These are phyloP conservation scores for Eublepharis macularius DNA, from an alignment of 2,113 vertebrate genomes.

Conservation along the genomic window DNA sequence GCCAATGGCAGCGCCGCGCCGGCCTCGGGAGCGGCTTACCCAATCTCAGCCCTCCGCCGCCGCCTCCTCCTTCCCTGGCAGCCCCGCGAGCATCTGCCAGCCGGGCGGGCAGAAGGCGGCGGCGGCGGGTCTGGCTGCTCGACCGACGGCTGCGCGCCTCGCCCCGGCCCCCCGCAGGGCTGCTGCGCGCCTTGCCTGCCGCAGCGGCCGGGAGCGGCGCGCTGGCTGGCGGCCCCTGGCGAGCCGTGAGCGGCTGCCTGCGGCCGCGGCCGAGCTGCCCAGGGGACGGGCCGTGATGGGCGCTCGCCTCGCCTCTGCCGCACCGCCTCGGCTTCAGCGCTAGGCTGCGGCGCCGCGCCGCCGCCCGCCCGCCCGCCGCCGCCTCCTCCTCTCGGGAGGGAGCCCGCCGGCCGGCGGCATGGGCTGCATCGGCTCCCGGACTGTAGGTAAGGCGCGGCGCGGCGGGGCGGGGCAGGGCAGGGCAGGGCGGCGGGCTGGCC, in stretches of 20 bases:
- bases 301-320: conserved; percentile 13
- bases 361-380: conserved; percentile 18
- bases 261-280: conserved; percentile 47
- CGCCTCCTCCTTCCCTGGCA: background rate
- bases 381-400: conserved; percentile 44
- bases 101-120: background rate
- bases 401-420: conserved; percentile 67
- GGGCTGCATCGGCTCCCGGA: conserved; percentile 83
- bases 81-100: conserved; percentile 1
- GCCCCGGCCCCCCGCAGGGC: background rate
- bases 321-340: background rate
- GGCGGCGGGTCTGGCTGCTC: conserved; percentile 3
- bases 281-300: conserved; percentile 57
- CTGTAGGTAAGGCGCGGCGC: conserved; percentile 75
- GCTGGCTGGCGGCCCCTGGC: no score
- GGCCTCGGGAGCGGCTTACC: conserved; percentile 43
- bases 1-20: conserved; percentile 50
- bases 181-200: background rate
- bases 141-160: background rate
- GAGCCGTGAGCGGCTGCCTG: conserved; percentile 28
- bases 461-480: background rate
- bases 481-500: background rate
- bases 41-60: conserved; percentile 24
- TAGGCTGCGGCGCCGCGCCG: background rate
- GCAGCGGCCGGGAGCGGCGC: no score